Conservation (phyloP, 2,888 invertebrate species). For the Mythimna loreyi region DNA sequence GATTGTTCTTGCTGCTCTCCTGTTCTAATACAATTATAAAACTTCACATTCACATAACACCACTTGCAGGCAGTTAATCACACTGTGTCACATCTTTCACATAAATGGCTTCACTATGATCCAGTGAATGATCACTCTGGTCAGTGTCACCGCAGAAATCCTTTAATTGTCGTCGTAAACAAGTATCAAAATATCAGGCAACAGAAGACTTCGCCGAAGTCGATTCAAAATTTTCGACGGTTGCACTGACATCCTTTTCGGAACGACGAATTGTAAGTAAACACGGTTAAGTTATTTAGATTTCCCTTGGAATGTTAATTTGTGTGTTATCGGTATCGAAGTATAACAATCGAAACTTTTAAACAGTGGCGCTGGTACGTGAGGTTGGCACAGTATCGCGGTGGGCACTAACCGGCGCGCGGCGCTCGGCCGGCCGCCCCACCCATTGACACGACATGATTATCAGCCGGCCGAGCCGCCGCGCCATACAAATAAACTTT, state of each 20-base stretch:
- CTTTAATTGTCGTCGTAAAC: slow-evolving; percentile 87
- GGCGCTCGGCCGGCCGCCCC: slow-evolving; percentile 80
- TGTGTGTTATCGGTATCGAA: slow-evolving; percentile 59
- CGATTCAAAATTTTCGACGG: slow-evolving; percentile 85
- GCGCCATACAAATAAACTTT: slow-evolving; percentile 89
- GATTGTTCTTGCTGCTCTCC: slow-evolving; percentile 55
- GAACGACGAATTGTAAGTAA: slow-evolving; percentile 58
- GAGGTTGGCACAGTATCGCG: slow-evolving; percentile 77
- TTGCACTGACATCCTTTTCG: slow-evolving; percentile 85
- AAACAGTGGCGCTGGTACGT: slow-evolving; percentile 65
- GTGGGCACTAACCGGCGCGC: slow-evolving; percentile 78
- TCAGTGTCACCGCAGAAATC: slow-evolving; percentile 57
- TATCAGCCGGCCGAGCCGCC: slow-evolving; percentile 84
- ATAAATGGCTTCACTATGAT: slow-evolving; percentile 65
- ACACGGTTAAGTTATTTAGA: slow-evolving; percentile 32
- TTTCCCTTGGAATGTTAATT: slow-evolving; percentile 39
- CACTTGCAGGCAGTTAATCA: slow-evolving; percentile 65
- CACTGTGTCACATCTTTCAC: slow-evolving; percentile 80
- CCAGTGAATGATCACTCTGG: slow-evolving; percentile 33
- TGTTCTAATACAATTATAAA: slow-evolving; percentile 71
- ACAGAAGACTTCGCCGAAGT: slow-evolving; percentile 81
- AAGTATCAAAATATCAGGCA: slow-evolving; percentile 87
- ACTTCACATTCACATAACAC: slow-evolving; percentile 71
- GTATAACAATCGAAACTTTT: slow-evolving; percentile 68
- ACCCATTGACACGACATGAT: slow-evolving; percentile 84